phyloP scores from a whole-genome alignment of 2,113 vertebrate species.

The Archocentrus centrarchus region DNA sequence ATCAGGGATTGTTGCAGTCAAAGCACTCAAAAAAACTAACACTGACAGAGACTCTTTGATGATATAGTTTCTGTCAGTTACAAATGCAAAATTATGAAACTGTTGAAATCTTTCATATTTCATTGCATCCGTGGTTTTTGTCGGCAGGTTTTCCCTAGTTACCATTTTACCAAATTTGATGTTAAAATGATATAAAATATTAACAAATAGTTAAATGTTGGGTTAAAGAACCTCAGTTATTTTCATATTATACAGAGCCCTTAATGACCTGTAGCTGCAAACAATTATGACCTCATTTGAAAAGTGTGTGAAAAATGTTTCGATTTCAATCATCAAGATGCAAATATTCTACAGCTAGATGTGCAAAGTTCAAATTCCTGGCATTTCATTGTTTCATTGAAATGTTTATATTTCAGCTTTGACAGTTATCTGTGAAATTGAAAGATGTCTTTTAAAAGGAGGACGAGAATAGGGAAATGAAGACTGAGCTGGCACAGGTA shows the following conservation, averaged over 20 bases:
- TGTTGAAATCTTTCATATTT: background rate
- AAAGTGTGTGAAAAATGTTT: background rate
- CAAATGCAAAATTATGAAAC: background rate
- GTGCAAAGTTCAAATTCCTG: background rate
- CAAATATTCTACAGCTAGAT: background rate
- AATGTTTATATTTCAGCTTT: background rate
- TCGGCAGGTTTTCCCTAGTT: background rate
- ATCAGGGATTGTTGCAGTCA: slow-evolving; percentile 68
- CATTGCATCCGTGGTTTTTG: background rate
- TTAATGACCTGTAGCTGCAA: no score
- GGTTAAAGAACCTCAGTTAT: no score
- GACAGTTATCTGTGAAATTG: background rate
- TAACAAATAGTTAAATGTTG: no score
- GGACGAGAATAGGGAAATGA: background rate
- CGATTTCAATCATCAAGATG: background rate
- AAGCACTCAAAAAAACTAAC: slow-evolving; percentile 44
- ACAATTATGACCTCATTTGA: background rate
- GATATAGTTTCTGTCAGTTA: background rate
- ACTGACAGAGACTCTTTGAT: background rate
- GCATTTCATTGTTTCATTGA: background rate
- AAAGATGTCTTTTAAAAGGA: background rate
- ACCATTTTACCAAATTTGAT: background rate
- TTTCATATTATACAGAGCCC: no score
- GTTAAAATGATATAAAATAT: background rate
- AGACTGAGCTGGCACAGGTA: slow-evolving; percentile 11